phyloP scores from a whole-genome alignment of 2,113 vertebrate genomes.

The Laterallus jamaicensis region DNA sequence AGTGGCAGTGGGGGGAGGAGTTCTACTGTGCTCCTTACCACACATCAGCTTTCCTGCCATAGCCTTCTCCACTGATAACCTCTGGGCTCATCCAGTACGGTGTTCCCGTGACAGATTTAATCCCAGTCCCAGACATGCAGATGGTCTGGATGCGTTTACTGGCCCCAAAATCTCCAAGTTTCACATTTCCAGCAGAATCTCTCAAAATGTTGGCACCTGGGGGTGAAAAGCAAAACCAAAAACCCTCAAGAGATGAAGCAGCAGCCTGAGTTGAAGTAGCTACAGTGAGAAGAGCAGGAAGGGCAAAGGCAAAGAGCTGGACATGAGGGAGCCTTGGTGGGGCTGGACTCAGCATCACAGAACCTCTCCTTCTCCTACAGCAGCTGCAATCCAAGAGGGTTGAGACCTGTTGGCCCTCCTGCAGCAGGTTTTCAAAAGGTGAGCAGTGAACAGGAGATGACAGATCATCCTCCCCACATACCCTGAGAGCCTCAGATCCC shows the following conservation, averaged over 20 bases:
- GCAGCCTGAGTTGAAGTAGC: neutral
- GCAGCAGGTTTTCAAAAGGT: neutral
- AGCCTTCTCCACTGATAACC: slow-evolving; percentile 93
- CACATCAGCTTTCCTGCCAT: slow-evolving; percentile 91
- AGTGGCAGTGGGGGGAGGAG: neutral
- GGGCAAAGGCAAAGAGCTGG: neutral
- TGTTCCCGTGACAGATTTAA: slow-evolving; percentile 93
- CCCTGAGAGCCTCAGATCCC: neutral
- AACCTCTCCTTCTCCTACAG: neutral
- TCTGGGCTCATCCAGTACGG: slow-evolving; percentile 96
- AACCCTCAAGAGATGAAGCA: neutral
- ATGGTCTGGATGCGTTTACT: slow-evolving; percentile 95
- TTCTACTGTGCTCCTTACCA: slow-evolving; percentile 78
- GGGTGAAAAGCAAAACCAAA: neutral
- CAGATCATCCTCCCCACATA: neutral
- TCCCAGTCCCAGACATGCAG: slow-evolving; percentile 93
- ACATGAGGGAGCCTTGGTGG: neutral
- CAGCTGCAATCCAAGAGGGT: neutral
- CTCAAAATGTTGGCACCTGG: slow-evolving; percentile 92
- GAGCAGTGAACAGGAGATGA: neutral
- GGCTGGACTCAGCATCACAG: neutral
- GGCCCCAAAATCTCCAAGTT: slow-evolving; percentile 92
- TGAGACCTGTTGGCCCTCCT: neutral
- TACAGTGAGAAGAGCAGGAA: neutral
- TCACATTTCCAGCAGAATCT: slow-evolving; percentile 91